phyloP scores from a whole-genome alignment of 2,888 invertebrate genomes.

The Cistogaster globosa region DNA sequence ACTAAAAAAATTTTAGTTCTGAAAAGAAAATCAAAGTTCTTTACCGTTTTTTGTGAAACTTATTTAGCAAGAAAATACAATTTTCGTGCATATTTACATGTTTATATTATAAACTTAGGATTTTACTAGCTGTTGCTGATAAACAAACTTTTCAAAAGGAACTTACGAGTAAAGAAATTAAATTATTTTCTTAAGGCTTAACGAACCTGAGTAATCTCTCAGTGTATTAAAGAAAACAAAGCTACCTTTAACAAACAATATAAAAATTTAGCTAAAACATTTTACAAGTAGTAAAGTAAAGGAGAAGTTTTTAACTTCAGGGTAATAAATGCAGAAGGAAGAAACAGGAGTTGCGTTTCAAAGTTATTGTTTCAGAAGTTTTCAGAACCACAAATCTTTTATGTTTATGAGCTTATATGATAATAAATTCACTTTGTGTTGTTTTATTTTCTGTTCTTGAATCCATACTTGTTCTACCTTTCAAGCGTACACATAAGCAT shows the following conservation, averaged over 20 bases:
- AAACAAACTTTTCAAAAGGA: too few relatives aligned
- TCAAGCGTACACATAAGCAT: neutral
- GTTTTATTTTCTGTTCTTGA: slow-evolving; percentile 32
- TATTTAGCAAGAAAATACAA: too few relatives aligned
- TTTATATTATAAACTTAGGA: too few relatives aligned
- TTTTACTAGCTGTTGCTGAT: too few relatives aligned
- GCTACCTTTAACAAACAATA: slow-evolving; percentile 25
- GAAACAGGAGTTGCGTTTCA: neutral
- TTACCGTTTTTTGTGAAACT: too few relatives aligned
- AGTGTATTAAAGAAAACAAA: slow-evolving; percentile 32
- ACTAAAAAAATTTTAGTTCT: too few relatives aligned
- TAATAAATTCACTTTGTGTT: slow-evolving; percentile 73
- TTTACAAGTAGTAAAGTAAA: neutral
- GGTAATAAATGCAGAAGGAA: slow-evolving; percentile 14
- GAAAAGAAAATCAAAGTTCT: too few relatives aligned
- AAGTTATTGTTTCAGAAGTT: slow-evolving; percentile 13
- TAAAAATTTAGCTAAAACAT: neutral
- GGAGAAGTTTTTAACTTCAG: slow-evolving; percentile 8
- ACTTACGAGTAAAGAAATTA: too few relatives aligned
- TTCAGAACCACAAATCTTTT: slow-evolving; percentile 72
- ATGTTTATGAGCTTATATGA: slow-evolving; percentile 70
- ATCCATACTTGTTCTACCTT: too few relatives aligned
- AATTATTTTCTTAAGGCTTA: too few relatives aligned
- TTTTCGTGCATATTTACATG: too few relatives aligned
- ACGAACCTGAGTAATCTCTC: neutral